These are phyloP conservation scores for Leptobrachium leishanense DNA, from an alignment of 2,113 vertebrate genomes.

Conservation along the genomic window DNA sequence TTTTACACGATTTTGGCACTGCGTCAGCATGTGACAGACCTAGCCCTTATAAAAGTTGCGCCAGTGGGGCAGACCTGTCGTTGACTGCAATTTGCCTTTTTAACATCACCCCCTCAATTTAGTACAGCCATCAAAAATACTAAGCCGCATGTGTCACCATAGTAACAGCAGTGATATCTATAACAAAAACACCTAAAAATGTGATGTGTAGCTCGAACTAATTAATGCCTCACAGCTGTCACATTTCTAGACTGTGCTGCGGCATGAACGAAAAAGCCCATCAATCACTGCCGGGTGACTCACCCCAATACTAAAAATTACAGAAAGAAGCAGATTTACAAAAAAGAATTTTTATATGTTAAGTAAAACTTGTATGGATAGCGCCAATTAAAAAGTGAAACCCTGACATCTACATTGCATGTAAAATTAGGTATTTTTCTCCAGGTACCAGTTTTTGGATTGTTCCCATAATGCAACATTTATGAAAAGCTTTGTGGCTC, in stretches of 20 bases:
- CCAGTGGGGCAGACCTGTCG: neutral
- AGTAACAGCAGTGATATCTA: conserved; percentile 30
- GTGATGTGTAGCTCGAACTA: conserved; percentile 35
- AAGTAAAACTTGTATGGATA: neutral
- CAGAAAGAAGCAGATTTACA: neutral
- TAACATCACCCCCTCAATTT: neutral
- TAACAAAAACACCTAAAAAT: conserved; percentile 2
- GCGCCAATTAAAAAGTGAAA: no score
- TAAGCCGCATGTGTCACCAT: conserved; percentile 19
- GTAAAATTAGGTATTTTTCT: no score
- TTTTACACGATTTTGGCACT: no score
- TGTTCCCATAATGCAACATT: no score
- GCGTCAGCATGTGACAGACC: no score
- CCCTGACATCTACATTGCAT: no score
- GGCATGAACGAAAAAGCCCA: conserved; percentile 12
- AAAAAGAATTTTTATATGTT: neutral
- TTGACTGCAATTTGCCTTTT: neutral
- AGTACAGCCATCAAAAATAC: conserved; percentile 7
- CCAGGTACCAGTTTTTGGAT: no score
- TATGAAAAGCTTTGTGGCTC: no score
- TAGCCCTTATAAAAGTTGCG: no score
- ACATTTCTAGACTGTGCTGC: neutral
- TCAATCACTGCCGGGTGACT: conserved; percentile 33
- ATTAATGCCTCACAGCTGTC: conserved; percentile 33
- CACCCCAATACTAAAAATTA: conserved; percentile 2